These are phyloP conservation scores for Dendroctonus ponderosae DNA, from an alignment of 1,140 invertebrate species.

Conservation along the genomic window DNA sequence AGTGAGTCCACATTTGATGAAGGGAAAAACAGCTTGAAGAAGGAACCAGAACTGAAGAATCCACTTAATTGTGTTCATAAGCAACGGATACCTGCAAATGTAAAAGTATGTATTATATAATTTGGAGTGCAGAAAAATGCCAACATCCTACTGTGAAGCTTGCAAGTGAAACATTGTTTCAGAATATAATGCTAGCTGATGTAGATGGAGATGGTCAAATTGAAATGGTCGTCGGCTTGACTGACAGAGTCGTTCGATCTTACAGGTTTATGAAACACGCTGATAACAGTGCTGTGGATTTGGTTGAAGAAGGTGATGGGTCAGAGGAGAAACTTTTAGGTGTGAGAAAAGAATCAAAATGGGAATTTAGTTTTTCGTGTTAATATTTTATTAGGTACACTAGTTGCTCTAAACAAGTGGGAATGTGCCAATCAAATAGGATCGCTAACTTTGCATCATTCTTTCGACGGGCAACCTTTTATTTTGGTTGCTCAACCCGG, in stretches of 20 bases:
- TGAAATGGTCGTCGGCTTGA: slow-evolving; percentile 72
- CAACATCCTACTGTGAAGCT: background rate
- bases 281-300: slow-evolving; percentile 36
- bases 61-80: slow-evolving; percentile 57
- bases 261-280: slow-evolving; percentile 66
- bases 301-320: slow-evolving; percentile 2
- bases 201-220: slow-evolving; percentile 69
- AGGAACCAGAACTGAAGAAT: slow-evolving; percentile 34
- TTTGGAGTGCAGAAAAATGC: slow-evolving; percentile 1
- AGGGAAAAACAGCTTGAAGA: slow-evolving; percentile 21
- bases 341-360: slow-evolving; percentile 2
- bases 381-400: slow-evolving; percentile 52
- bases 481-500: slow-evolving; percentile 75
- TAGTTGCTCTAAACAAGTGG: slow-evolving; percentile 72
- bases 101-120: slow-evolving; percentile 56
- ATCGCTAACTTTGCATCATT: slow-evolving; percentile 65
- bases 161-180: slow-evolving; percentile 19
- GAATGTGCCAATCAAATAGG: slow-evolving; percentile 78
- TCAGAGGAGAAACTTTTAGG: slow-evolving; percentile 30
- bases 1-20: slow-evolving; percentile 16
- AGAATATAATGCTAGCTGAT: slow-evolving; percentile 60
- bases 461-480: slow-evolving; percentile 58
- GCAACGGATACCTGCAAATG: slow-evolving; percentile 74
- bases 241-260: slow-evolving; percentile 73
- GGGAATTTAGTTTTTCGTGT: background rate